Base-by-base conservation (phyloP, 2,888 invertebrate species). In the Beris morrisii region DNA sequence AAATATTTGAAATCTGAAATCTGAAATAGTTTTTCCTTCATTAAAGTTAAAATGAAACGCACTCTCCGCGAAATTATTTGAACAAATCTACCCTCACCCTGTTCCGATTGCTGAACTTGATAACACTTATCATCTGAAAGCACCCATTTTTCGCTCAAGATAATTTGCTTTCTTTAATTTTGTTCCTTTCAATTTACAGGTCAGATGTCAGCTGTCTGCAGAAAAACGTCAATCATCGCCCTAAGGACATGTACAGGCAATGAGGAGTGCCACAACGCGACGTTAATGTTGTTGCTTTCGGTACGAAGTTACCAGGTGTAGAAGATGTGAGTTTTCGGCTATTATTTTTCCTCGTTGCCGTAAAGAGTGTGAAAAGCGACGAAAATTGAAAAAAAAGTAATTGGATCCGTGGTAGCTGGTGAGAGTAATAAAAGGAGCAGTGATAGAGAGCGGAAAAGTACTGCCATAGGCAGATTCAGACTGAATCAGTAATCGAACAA, bases 191-290 rank as follows among this genome's bases (percentile, higher is more conserved):
- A 32, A 54, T 54, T 54, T 56, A 38, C 55, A 56, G 55, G 43
- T 13, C 13, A 32, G 9, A n/a, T 43, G 32, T 22, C 43, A 56
- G 12, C 22, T 22, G 46, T 58, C 58, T 22, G n/a, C 58, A 58
- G 28, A 45, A 57, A 58, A 45, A 11, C 55, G 55, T 56, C 55
- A 56, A 56, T 56, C 55, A 56, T 43, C 13, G 13, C 31, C 13
- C 22, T 12, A 38, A 15, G 55, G 43, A 56, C 5, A 38, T 13
- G 55, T 56, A 56, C 9, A 30, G 43, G 55, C 43, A 43, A 22
- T 30, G 13, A 43, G 13, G 15, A 56, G 30, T 15, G 32, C 13
- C 15, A 32, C n/a, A 15, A 38, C 55, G 22, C 13, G 43, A 38
- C 43, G 5, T 11, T 38, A 56, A 38, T 13, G 38, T 13, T n/a